Evolutionary conservation across 2,797 vertebrate species (phyloP), one percentile per base, ranked within the genome.

Genomic region (Cyprinella venusta): DNA sequence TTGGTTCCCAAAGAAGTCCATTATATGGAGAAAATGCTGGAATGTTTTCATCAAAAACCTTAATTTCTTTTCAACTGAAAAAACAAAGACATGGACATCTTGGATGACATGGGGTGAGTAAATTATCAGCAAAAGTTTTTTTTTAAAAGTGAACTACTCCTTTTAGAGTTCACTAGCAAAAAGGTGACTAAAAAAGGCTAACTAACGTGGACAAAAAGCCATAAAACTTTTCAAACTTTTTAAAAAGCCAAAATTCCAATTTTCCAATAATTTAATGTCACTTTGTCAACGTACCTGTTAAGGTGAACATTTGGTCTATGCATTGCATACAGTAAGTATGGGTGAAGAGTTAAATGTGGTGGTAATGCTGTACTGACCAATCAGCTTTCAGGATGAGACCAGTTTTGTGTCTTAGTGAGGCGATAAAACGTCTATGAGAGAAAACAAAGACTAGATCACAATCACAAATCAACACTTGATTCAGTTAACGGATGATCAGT

Each of bases 401-500:
- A 12, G 8, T 21, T 64, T 15, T 36, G 59, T 33, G 30, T 40
- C 21, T 59, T 16, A 2, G 72, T 65, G 7, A 24, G 38, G 16
- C 45, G 24, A 45, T 4, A 48, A 42, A 76, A 30, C 6, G 12
- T 50, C 76, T 50, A 33, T 30, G 24, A 65, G 26, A 48, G 7
- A 65, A 59, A 72, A 42, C 4, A 68, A 45, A 24, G 67, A 76
- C 38, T 76, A 50, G 65, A 68, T 24, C 13, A 59, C 40, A 59
- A 42, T 71, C 56, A 52, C 40, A 59, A 70, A 71, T 42, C 64
- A 48, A 52, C 16, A 42, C n/a, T 67, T 45, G 52, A 81, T 80
- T 59, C 36, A 63, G 61, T 83, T 69, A 65, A 45, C 52, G 33
- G 26, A 56, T 21, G 26, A 79, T 79, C 65, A 42, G 59, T 50